phyloP scores from a whole-genome alignment of 2,113 vertebrate genomes.

The Sapayoa aenigma region DNA sequence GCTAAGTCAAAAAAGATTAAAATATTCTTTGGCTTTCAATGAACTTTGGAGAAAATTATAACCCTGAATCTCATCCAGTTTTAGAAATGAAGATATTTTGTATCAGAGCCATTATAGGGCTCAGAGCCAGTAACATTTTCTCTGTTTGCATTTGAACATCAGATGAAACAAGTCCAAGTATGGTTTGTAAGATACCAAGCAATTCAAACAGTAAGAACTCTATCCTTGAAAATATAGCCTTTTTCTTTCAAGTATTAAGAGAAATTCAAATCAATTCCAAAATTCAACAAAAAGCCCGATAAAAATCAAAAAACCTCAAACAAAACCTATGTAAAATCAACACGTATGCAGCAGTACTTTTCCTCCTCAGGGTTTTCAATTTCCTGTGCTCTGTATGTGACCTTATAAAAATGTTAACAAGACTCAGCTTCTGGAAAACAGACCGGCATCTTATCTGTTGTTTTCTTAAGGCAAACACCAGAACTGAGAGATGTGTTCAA shows the following conservation, averaged over 20 bases:
- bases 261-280: background rate
- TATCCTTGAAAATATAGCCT: too few species aligned
- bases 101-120: background rate
- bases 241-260: too few species aligned
- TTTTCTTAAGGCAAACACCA: background rate
- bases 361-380: background rate
- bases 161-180: background rate
- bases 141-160: background rate
- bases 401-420: conserved; percentile 27
- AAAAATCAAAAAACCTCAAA: background rate
- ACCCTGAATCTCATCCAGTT: background rate
- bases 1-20: background rate
- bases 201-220: background rate
- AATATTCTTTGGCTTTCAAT: background rate
- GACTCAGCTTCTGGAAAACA: background rate
- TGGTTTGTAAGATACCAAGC: background rate
- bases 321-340: background rate
- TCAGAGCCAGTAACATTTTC: background rate
- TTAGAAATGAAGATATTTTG: background rate
- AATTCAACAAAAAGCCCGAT: too few species aligned
- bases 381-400: background rate
- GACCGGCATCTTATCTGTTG: background rate
- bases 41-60: background rate
- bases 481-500: background rate
- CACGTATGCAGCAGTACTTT: background rate